Evolutionary conservation across 1,140 invertebrate genomes (phyloP).

Genomic region (Aphidius ervi): DNA sequence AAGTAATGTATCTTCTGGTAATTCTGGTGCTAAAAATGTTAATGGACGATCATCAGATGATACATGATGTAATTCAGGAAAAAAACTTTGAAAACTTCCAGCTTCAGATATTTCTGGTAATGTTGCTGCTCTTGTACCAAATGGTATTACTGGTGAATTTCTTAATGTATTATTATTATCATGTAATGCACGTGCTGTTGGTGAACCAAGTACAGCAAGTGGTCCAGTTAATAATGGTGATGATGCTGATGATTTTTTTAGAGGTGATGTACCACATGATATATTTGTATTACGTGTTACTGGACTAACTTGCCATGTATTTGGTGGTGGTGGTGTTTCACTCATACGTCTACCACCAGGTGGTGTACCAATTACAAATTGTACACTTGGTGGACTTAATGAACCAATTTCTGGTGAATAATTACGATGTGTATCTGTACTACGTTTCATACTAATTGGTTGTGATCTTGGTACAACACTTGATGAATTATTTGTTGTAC

Average conservation of each 20-base stretch:
- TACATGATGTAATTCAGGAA: constrained; percentile 52
- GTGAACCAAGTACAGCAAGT: constrained; percentile 59
- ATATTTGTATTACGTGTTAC: constrained; percentile 55
- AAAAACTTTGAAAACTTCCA: constrained; percentile 58
- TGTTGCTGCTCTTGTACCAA: constrained; percentile 69
- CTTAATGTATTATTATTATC: constrained; percentile 57
- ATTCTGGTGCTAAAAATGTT: constrained; percentile 82
- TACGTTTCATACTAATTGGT: constrained; percentile 74
- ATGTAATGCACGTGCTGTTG: constrained; percentile 58
- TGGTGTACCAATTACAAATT: constrained; percentile 87
- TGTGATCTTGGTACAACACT: constrained; percentile 71
- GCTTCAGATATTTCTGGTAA: constrained; percentile 72
- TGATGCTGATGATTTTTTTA: constrained; percentile 66
- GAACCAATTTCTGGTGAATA: constrained; percentile 76
- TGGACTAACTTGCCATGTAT: constrained; percentile 75
- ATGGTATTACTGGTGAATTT: constrained; percentile 60
- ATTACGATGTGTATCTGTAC: constrained; percentile 60
- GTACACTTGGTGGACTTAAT: constrained; percentile 83
- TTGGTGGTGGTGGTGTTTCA: constrained; percentile 74
- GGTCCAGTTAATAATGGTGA: constrained; percentile 66
- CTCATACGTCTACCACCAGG: constrained; percentile 62
- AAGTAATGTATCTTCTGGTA: constrained; percentile 92
- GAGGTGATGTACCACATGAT: constrained; percentile 62
- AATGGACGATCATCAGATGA: constrained; percentile 60
- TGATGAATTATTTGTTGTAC: constrained; percentile 21